A percentile compares a stretch with the other conserved stretches of the same genome.
These are phyloP conservation scores for Rhabdornis inornatus DNA, from an alignment of 2,113 vertebrate genomes.

Conservation along the genomic window DNA sequence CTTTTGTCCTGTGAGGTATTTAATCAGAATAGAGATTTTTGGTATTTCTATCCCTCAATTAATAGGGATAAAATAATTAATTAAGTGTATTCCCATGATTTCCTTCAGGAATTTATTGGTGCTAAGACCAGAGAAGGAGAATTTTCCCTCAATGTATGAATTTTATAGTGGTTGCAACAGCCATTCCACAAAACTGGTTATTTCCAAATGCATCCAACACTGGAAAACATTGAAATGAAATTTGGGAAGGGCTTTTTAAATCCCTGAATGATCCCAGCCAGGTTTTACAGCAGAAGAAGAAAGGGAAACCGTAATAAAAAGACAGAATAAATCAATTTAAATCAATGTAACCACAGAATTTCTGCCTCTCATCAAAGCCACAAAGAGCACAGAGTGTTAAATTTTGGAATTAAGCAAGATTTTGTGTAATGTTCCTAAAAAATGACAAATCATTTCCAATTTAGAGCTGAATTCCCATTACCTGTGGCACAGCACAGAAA, in stretches of 20 bases:
- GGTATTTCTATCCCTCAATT: not conserved
- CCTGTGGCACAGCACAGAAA: conserved; percentile 56
- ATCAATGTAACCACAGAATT: not conserved
- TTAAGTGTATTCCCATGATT: not conserved
- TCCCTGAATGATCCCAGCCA: not conserved
- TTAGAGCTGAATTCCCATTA: conserved; percentile 34
- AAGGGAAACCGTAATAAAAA: not conserved
- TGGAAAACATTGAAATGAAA: not conserved
- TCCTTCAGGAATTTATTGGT: not conserved
- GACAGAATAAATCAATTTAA: not conserved
- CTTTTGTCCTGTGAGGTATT: not conserved
- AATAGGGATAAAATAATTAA: not conserved
- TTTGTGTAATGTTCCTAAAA: not conserved
- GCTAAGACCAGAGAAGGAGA: not conserved
- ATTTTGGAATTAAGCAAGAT: fast-evolving
- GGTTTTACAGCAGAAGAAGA: not conserved
- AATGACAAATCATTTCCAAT: not conserved
- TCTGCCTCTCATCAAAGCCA: not conserved
- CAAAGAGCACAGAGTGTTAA: fast-evolving
- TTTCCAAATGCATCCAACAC: not conserved
- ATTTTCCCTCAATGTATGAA: not conserved
- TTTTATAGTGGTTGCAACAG: fast-evolving
- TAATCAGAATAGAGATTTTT: not conserved
- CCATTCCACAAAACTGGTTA: not conserved
- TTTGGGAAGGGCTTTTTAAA: not conserved